Evolutionary conservation across 2,888 invertebrate genomes (phyloP), one percentile per base, ranked within the genome.

Genomic region (Carabus problematicus): DNA sequence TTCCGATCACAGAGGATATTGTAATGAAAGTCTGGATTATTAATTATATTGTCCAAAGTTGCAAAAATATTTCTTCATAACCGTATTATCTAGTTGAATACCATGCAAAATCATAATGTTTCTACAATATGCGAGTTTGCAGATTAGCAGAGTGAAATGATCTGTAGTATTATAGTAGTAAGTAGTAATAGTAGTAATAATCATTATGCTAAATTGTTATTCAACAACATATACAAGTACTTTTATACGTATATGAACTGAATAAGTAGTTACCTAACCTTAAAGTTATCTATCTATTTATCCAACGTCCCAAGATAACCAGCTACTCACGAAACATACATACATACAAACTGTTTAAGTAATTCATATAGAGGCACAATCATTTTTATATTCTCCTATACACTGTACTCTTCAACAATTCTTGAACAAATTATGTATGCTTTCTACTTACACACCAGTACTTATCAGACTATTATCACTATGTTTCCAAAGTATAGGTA

Each of bases 1-100:
- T 64, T 55, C 29, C 64, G 56, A 66, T 66, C 66, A 66, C 66
- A 66, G 66, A 58, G 59, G 66, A 66, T 66, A 58, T 66, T 58
- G 19, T 47, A 66, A 66, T 66, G 43, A 66, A 55, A 66, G 59
- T 39, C 49, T 66, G 12, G 54, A 63, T 63, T 64, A 55, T 55
- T 58, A 58, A 58, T 12, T 66, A 66, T 66, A 66, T 66, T 66
- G 66, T 66, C 66, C 49, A 59, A 49, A 64, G 66, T 66, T 66
- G 47, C 59, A 58, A 66, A 63, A 66, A 66, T 66, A 59, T 66
- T 52, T 52, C 40, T 66, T 66, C 40, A 66, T 59, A 66, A 59
- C 47, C 47, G 49, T 29, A 29, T 29, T 29, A 29, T 29, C 29
- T 29, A 29, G 29, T 3, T 6, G 6, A 29, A 29, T 29, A 3